phyloP scores from a whole-genome alignment of 2,888 invertebrate genomes.

The Chrysotoxum bicinctum region DNA sequence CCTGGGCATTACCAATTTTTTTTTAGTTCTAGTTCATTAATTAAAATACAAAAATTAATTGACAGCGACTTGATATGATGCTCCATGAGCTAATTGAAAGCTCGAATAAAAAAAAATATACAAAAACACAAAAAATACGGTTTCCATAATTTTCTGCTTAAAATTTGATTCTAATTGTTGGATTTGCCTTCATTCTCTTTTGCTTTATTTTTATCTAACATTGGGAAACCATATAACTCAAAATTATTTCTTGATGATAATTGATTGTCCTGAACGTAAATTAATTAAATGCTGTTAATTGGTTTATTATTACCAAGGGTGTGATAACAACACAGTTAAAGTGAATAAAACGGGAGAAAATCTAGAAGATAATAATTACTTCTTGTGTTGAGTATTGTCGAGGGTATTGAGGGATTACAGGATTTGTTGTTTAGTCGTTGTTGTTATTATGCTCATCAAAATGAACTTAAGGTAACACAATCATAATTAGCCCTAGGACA shows the following conservation, averaged over 20 bases:
- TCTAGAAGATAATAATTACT: not conserved
- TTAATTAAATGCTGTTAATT: conserved; percentile 51
- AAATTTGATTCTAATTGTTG: not conserved
- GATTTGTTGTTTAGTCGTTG: not conserved
- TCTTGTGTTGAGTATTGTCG: not conserved
- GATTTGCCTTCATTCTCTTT: not conserved
- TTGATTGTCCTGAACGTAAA: conserved; percentile 40
- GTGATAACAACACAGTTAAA: not conserved
- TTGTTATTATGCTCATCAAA: not conserved
- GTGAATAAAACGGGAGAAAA: not conserved
- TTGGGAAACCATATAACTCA: not conserved
- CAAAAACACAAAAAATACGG: not conserved
- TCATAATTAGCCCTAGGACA: not conserved
- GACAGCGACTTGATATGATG: too few species aligned
- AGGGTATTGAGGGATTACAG: not conserved
- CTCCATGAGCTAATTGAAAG: not conserved
- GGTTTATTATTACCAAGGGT: conserved; percentile 38
- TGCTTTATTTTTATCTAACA: not conserved
- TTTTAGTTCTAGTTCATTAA: too few species aligned
- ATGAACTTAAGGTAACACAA: not conserved
- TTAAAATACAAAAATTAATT: too few species aligned
- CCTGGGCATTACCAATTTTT: too few species aligned
- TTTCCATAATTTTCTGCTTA: not conserved
- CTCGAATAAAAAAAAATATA: not conserved
- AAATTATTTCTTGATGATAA: conserved; percentile 22